Conservation (phyloP, 2,888 invertebrate genomes). For the Adela reaumurella region DNA sequence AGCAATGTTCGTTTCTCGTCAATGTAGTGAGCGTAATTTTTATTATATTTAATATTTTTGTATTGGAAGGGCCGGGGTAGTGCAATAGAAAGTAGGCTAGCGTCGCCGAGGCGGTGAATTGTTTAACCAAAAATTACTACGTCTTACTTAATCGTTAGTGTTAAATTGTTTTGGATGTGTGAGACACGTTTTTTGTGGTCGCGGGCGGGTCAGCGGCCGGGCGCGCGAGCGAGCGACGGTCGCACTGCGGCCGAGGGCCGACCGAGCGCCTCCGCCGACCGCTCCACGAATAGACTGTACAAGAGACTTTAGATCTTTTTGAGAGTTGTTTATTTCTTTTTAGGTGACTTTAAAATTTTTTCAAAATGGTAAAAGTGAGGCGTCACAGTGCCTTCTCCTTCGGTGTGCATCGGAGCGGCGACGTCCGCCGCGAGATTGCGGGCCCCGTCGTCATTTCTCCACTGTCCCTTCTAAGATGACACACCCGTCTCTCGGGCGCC, state of each 20-base stretch:
- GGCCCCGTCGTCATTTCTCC: too few relatives aligned
- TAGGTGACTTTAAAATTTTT: not conserved
- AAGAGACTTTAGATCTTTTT: not conserved
- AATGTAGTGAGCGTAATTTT: not conserved
- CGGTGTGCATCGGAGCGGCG: not conserved
- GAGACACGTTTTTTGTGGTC: not conserved
- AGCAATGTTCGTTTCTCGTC: not conserved
- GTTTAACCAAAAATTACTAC: not conserved
- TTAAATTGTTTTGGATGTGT: not conserved
- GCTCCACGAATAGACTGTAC: not conserved
- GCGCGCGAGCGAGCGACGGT: not conserved
- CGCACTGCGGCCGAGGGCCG: not conserved
- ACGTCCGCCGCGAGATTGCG: too few relatives aligned
- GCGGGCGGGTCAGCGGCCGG: too few relatives aligned
- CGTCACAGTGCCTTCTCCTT: not conserved
- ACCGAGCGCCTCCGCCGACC: not conserved
- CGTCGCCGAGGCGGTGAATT: not conserved
- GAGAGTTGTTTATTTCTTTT: not conserved
- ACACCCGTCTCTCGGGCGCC: too few relatives aligned
- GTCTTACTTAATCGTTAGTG: not conserved
- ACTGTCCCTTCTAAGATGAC: too few relatives aligned
- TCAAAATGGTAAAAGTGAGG: not conserved
- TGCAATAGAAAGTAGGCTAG: not conserved
- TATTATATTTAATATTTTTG: not conserved
- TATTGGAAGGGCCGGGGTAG: not conserved